These are phyloP conservation scores for Cossypha niveicapilla DNA, from an alignment of 2,797 vertebrate species.

Conservation along the genomic window DNA sequence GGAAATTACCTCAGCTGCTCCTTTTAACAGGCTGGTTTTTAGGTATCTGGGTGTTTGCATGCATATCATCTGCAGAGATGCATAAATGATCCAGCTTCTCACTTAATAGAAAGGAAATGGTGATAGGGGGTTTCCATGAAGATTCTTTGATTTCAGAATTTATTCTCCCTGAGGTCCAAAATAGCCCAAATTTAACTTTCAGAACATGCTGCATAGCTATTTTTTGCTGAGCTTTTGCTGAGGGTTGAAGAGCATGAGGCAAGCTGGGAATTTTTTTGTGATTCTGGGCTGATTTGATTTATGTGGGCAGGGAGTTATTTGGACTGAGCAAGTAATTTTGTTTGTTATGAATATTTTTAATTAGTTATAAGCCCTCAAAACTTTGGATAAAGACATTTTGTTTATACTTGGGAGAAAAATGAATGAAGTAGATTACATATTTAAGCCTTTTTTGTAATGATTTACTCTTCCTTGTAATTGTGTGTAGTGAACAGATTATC, in stretches of 20 bases:
- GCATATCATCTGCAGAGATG: constrained; percentile 25
- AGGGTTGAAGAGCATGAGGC: constrained; percentile 48
- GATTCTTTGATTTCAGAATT: constrained; percentile 65
- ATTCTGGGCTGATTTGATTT: constrained; percentile 58
- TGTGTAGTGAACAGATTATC: constrained; percentile 41
- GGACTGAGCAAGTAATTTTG: constrained; percentile 48
- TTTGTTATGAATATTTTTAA: constrained; percentile 54
- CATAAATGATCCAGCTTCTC: constrained; percentile 30
- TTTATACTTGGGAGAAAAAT: constrained; percentile 27
- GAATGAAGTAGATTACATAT: constrained; percentile 11
- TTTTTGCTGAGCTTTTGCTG: constrained; percentile 61
- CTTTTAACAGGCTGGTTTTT: not conserved
- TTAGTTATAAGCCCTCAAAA: constrained; percentile 31
- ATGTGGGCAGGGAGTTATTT: constrained; percentile 56
- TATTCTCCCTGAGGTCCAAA: constrained; percentile 63
- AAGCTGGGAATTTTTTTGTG: constrained; percentile 45
- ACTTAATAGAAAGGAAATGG: constrained; percentile 53
- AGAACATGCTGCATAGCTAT: constrained; percentile 50
- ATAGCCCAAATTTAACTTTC: constrained; percentile 64
- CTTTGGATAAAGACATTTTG: constrained; percentile 26
- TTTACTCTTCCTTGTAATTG: constrained; percentile 47
- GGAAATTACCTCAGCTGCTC: not conserved
- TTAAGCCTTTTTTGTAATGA: constrained; percentile 27
- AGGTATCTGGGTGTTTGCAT: not conserved
- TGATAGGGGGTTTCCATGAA: constrained; percentile 59